phyloP scores from a whole-genome alignment of 2,113 vertebrate species.

The Otus sunia region DNA sequence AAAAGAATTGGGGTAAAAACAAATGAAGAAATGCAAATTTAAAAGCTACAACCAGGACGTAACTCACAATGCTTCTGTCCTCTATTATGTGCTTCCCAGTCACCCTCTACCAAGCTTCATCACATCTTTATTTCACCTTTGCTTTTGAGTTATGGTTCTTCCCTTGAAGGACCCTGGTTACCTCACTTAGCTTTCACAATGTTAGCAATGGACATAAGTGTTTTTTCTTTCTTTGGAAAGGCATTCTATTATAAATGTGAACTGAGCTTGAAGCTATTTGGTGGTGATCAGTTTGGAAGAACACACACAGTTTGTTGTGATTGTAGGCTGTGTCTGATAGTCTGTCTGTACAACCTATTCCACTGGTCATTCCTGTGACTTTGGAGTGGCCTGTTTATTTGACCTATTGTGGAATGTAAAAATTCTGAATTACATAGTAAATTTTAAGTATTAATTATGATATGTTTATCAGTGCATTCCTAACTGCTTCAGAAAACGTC shows the following conservation, averaged over 20 bases:
- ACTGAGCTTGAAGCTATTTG: not conserved
- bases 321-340: not conserved
- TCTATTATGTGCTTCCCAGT: not conserved
- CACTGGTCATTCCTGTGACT: not conserved
- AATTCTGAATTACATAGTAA: not conserved
- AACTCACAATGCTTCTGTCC: not conserved
- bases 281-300: not conserved
- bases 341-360: not conserved
- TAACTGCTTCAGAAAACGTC: not conserved
- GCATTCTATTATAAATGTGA: not conserved
- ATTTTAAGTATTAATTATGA: not conserved
- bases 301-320: not conserved
- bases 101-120: not conserved
- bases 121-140: not conserved
- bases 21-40: not conserved
- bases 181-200: not conserved
- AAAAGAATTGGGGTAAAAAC: not conserved
- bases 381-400: not conserved
- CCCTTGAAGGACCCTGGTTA: not conserved
- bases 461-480: not conserved
- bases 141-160: not conserved
- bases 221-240: not conserved
- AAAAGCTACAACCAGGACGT: not conserved
- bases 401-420: not conserved
- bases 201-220: not conserved